A percentile compares a stretch with the other conserved stretches of the same genome.
These are phyloP conservation scores for Cricetomys ansorgei DNA, from an alignment of 2,113 vertebrate genomes.

Conservation along the genomic window DNA sequence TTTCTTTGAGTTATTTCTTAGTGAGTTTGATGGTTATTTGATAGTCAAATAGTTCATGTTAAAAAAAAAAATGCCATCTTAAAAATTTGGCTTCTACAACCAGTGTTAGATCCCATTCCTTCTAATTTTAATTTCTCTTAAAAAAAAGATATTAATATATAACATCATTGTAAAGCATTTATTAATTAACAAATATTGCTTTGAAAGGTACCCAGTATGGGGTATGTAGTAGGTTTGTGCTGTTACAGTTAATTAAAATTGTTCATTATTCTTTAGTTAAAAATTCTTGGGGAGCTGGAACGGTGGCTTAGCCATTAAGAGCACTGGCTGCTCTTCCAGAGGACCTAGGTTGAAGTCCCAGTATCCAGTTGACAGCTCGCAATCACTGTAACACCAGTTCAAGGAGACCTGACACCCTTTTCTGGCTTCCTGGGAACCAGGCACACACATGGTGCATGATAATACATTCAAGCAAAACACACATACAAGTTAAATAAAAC, in stretches of 20 bases:
- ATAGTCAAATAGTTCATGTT: background rate
- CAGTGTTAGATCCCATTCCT: background rate
- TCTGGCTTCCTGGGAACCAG: background rate
- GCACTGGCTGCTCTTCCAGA: background rate
- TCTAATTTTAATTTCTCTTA: conserved; percentile 4
- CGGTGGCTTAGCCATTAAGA: background rate
- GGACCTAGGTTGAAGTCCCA: background rate
- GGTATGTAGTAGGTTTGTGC: background rate
- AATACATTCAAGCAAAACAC: background rate
- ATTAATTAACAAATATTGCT: conserved; percentile 22
- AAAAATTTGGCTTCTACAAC: conserved; percentile 6
- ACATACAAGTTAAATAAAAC: background rate
- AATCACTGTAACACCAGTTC: background rate
- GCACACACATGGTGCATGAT: background rate
- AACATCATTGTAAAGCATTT: background rate
- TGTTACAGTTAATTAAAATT: conserved; percentile 23
- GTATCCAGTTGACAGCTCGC: background rate
- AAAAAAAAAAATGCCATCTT: background rate
- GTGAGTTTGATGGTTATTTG: conserved; percentile 10
- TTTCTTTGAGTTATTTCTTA: background rate
- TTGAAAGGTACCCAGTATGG: background rate
- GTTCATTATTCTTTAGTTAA: background rate
- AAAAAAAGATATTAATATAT: background rate
- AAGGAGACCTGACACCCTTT: background rate
- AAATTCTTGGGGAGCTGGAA: background rate